These are phyloP conservation scores for Philotrypesis tridentata DNA, from an alignment of 1,140 invertebrate genomes.

Conservation along the genomic window DNA sequence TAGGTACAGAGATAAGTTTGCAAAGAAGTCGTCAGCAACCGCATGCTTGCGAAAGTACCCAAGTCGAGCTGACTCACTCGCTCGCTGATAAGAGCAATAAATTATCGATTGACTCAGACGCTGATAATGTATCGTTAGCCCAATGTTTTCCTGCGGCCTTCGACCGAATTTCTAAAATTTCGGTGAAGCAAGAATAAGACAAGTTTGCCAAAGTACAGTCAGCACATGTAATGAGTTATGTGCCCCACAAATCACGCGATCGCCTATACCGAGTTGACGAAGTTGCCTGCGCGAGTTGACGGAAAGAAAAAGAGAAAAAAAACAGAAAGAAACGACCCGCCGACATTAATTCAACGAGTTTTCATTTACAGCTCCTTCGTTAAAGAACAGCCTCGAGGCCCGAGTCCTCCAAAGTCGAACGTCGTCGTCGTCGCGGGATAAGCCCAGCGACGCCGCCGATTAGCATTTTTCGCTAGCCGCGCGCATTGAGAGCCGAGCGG, in stretches of 20 bases:
- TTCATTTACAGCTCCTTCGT: constrained; percentile 54
- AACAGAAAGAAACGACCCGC: background rate
- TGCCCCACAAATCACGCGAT: background rate
- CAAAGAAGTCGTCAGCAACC: background rate
- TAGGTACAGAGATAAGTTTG: background rate
- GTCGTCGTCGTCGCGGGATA: constrained; percentile 26
- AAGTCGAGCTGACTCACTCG: too few species aligned
- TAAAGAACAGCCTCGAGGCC: constrained; percentile 37
- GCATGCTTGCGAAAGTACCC: background rate
- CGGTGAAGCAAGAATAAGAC: background rate
- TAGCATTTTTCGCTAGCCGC: constrained; percentile 59
- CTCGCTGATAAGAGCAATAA: background rate
- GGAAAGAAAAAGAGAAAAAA: background rate
- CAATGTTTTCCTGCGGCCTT: background rate
- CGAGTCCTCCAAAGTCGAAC: constrained; percentile 13
- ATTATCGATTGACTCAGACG: background rate
- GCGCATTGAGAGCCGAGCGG: constrained; percentile 47
- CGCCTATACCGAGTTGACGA: too few species aligned
- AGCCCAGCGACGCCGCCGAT: constrained; percentile 54
- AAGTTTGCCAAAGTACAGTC: too few species aligned
- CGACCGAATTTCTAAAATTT: background rate
- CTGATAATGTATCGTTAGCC: too few species aligned
- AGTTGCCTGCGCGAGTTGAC: background rate
- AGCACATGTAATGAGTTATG: background rate
- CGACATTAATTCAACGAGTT: constrained; percentile 56